Evolutionary conservation across 2,888 invertebrate species (phyloP).

Genomic region (Chalcosyrphus nemorum): DNA sequence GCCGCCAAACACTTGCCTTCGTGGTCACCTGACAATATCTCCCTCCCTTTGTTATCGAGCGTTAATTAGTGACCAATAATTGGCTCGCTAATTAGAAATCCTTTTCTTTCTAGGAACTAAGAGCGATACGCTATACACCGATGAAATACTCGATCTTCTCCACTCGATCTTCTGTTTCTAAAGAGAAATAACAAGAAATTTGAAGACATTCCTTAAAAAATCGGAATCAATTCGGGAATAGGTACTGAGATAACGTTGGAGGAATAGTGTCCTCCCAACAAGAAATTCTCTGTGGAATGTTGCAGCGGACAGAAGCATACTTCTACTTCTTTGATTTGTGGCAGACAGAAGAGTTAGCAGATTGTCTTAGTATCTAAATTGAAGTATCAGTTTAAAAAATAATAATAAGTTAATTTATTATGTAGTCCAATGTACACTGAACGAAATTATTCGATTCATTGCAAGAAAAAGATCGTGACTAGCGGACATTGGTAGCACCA

Average conservation of each 20-base stretch:
- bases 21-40: background rate
- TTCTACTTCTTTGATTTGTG: constrained; percentile 16
- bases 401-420: background rate
- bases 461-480: too few species aligned
- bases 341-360: background rate
- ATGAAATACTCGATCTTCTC: constrained; percentile 62
- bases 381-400: constrained; percentile 10
- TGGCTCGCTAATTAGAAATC: constrained; percentile 54
- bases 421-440: constrained; percentile 9
- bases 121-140: too few species aligned
- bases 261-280: constrained; percentile 8
- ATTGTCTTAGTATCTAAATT: too few species aligned
- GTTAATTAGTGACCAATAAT: constrained; percentile 70
- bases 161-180: background rate
- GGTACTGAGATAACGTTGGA: constrained; percentile 24
- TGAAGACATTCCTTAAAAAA: constrained; percentile 7
- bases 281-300: too few species aligned
- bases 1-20: constrained; percentile 3
- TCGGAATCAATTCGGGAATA: constrained; percentile 32
- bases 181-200: constrained; percentile 16
- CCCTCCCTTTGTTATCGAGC: constrained; percentile 8
- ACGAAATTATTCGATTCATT: background rate
- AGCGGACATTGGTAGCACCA: too few species aligned
- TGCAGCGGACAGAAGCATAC: too few species aligned
- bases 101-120: too few species aligned